Percentiles rank a stretch among this genome's conserved stretches.
Conservation (phyloP, 2,113 vertebrate species). For the Mustelus asterias region DNA sequence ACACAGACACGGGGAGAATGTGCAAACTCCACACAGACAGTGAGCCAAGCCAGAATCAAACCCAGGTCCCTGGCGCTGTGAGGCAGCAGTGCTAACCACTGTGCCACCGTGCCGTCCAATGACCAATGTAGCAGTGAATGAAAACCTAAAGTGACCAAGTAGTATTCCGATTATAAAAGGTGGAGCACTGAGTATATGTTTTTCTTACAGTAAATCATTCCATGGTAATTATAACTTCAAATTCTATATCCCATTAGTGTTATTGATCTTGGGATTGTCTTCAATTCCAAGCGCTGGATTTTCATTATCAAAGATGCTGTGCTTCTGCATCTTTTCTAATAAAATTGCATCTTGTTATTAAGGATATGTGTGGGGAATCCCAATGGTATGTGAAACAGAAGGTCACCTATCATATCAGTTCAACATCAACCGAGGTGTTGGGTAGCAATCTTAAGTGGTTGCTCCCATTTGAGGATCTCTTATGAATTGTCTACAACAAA, state of each 20-base stretch:
- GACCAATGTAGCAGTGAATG: neutral
- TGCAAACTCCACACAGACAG: too few relatives aligned
- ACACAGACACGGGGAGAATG: too few relatives aligned
- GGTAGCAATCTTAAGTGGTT: neutral
- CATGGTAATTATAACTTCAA: neutral
- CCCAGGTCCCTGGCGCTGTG: too few relatives aligned
- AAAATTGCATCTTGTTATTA: neutral
- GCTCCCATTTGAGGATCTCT: neutral
- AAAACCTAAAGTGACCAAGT: neutral
- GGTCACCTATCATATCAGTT: neutral
- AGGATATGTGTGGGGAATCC: neutral
- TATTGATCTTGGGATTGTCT: conserved; percentile 10
- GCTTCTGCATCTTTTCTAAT: neutral
- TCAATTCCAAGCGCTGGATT: neutral
- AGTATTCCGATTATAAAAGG: neutral
- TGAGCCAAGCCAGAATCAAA: too few relatives aligned
- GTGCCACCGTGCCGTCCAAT: too few relatives aligned
- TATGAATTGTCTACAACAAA: neutral
- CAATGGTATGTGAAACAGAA: neutral
- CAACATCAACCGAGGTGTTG: neutral
- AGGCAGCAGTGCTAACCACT: too few relatives aligned
- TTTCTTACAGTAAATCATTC: neutral
- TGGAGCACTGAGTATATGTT: neutral
- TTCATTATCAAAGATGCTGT: neutral
- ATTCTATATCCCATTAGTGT: neutral